Evolutionary conservation across 2,797 vertebrate genomes (phyloP), one percentile per base, ranked within the genome.

Genomic region (Enteromius radiatus): DNA sequence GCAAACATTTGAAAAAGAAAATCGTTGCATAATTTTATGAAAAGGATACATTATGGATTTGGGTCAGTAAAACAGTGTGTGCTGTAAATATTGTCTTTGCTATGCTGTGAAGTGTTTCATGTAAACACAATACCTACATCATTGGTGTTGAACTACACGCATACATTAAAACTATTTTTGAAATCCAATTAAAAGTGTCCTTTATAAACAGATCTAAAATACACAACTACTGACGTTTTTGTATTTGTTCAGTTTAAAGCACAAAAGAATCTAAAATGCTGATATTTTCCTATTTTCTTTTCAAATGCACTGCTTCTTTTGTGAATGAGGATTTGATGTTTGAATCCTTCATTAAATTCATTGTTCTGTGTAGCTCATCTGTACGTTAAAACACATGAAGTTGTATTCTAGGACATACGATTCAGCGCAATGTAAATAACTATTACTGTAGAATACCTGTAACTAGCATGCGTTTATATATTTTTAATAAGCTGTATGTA

Each of bases 401-500:
- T 77, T 88, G 92, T 92, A 89, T 87, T 70, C 78, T 84, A 86
- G 81, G 76, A 65, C 78, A 83, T 84, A 86, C 82, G 86, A 68
- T 76, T 45, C 68, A 87, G 88, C 74, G 67, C 93, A 91, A 85
- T 91, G 88, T 93, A 91, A 79, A 93, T 93, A 92, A 89, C 45
- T 88, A 90, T 88, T 83, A 92, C 91, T 89, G 87, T 92, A 93
- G 92, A 75, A 83, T 83, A 86, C 68, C 64, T 91, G 80, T 87
- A 85, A 89, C 89, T 92, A 88, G 91, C 92, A 94, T 92, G 86
- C 76, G 5, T 94, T 94, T 95, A 91, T 94, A 94, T 92, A 93
- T 94, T 94, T 95, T 96, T 94, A 93, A 95, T 94, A 94, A 93
- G 88, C 93, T 94, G 93, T 94, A 90, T 85, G 82, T 89, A 90